A percentile compares a stretch with the other conserved stretches of the same genome.
These are phyloP conservation scores for Cantharis nigra DNA, from an alignment of 2,888 invertebrate species.

Conservation along the genomic window DNA sequence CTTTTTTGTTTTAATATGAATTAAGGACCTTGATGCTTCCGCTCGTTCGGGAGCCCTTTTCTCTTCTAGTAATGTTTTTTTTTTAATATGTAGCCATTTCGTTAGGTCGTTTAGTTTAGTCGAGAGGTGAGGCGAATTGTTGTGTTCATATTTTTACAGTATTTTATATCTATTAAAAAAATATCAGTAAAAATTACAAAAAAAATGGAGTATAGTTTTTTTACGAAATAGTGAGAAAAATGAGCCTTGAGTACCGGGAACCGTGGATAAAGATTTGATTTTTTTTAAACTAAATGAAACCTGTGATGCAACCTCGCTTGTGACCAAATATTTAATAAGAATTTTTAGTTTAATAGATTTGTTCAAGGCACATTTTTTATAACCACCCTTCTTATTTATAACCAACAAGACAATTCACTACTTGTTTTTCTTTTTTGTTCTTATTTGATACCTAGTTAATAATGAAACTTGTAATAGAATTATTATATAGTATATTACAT, in stretches of 20 bases:
- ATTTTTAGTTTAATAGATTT: constrained; percentile 21
- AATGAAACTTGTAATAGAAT: neutral
- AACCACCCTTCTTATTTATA: constrained; percentile 32
- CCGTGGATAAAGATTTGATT: constrained; percentile 7
- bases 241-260: constrained; percentile 24
- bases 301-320: constrained; percentile 53
- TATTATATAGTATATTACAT: neutral
- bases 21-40: neutral
- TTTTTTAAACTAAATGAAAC: constrained; percentile 38
- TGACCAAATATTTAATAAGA: constrained; percentile 49
- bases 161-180: constrained; percentile 54
- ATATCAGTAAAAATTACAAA: constrained; percentile 44
- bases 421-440: constrained; percentile 31
- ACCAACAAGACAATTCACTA: constrained; percentile 53
- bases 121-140: constrained; percentile 53
- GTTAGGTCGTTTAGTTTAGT: constrained; percentile 17
- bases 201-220: constrained; percentile 32
- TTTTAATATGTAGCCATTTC: neutral
- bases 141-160: constrained; percentile 58
- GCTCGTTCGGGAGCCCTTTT: constrained; percentile 3
- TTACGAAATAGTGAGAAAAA: constrained; percentile 33
- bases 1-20: neutral
- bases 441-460: constrained; percentile 23
- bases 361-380: constrained; percentile 41
- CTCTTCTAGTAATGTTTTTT: neutral